phyloP scores from a whole-genome alignment of 2,888 invertebrate species.

The Drosophila stalkeri region DNA sequence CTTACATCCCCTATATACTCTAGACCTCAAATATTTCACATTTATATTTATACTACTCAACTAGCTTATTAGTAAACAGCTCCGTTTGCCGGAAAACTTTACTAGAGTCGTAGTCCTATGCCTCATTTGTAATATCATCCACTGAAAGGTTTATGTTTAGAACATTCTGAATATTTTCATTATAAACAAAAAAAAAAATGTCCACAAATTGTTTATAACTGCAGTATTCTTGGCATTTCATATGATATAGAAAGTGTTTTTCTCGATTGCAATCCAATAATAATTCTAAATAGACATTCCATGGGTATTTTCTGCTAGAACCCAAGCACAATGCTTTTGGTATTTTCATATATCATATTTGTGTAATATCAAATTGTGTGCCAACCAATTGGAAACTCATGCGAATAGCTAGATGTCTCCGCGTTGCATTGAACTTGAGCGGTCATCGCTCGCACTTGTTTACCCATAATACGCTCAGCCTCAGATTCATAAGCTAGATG shows the following conservation, averaged over 20 bases:
- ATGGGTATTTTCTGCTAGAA: not conserved
- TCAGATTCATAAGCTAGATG: constrained; percentile 1
- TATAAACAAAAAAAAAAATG: not conserved
- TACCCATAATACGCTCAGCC: constrained; percentile 6
- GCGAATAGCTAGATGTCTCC: not conserved
- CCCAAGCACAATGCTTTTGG: not conserved
- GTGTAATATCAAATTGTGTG: not conserved
- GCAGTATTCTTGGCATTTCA: not conserved
- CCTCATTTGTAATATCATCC: not conserved
- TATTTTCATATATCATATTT: not conserved
- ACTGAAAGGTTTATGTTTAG: too few species aligned
- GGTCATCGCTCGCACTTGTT: constrained; percentile 30
- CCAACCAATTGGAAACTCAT: not conserved
- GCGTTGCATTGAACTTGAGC: constrained; percentile 44
- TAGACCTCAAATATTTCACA: not conserved
- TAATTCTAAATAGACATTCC: too few species aligned
- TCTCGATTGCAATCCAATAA: too few species aligned
- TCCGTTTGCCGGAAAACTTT: not conserved
- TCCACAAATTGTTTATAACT: too few species aligned
- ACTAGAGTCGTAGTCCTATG: not conserved
- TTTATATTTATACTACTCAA: too few species aligned
- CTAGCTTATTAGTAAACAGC: not conserved
- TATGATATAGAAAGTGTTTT: not conserved
- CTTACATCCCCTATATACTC: not conserved
- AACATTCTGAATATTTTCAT: not conserved